A percentile compares a stretch with the other conserved stretches of the same genome.
Evolutionary conservation across 2,888 invertebrate genomes (phyloP).

Genomic region (Podabrus alpinus): DNA sequence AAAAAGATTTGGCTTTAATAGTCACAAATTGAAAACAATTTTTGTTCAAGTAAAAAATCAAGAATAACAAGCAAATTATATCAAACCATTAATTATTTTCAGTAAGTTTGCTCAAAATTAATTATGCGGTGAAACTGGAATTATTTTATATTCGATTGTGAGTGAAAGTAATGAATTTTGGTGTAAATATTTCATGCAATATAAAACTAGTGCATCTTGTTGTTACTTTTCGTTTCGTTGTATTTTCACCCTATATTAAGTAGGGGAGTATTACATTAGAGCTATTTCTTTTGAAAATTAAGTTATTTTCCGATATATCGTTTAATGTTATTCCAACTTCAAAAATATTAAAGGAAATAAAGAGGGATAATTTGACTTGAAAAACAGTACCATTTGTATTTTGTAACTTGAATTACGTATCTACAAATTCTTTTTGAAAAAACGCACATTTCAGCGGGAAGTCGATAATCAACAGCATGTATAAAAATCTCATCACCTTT

Average conservation of each 20-base stretch:
- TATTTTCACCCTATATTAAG: not conserved
- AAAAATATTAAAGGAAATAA: not conserved
- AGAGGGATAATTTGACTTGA: not conserved
- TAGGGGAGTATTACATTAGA: not conserved
- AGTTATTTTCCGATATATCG: not conserved
- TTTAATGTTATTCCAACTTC: not conserved
- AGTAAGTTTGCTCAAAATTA: not conserved
- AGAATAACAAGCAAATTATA: not conserved
- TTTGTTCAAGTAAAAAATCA: not conserved
- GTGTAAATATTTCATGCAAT: too few relatives aligned
- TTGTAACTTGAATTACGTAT: too few relatives aligned
- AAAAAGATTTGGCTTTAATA: constrained; percentile 32
- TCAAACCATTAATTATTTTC: not conserved
- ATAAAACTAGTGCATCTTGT: not conserved
- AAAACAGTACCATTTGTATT: not conserved
- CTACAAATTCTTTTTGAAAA: too few relatives aligned
- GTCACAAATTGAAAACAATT: constrained; percentile 28
- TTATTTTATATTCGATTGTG: not conserved
- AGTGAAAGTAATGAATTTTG: not conserved
- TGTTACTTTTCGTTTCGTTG: not conserved
- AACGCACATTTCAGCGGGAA: not conserved
- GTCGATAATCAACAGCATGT: not conserved
- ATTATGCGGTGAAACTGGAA: not conserved
- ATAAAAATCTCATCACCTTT: not conserved
- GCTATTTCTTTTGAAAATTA: not conserved